Percentiles rank a stretch among this genome's conserved stretches.
Evolutionary conservation across 2,888 invertebrate species (phyloP).

Genomic region (Hymenopus coronatus): DNA sequence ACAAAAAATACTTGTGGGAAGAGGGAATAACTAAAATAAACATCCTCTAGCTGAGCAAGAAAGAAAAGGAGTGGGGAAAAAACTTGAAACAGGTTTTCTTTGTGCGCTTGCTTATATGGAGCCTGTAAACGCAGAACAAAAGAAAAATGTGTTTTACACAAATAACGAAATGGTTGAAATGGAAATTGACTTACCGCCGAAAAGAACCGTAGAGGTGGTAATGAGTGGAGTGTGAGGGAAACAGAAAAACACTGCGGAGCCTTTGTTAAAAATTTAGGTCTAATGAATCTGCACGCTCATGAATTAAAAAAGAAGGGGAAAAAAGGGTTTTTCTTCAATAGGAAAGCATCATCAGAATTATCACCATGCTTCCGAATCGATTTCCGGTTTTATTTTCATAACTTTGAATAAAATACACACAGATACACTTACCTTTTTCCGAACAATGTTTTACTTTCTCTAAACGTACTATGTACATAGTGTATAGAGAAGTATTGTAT

Average conservation of each 20-base stretch:
- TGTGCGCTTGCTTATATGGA: not conserved
- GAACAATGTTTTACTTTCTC: too few relatives aligned
- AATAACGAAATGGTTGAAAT: not conserved
- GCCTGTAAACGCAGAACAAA: not conserved
- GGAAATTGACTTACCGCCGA: not conserved
- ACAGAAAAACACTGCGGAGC: not conserved
- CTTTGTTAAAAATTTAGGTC: not conserved
- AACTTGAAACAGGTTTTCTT: not conserved
- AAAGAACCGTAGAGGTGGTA: not conserved
- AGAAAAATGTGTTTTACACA: not conserved
- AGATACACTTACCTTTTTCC: too few relatives aligned
- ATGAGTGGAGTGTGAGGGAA: not conserved
- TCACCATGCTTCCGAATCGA: too few relatives aligned
- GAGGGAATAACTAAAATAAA: constrained; percentile 15
- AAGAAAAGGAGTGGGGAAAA: not conserved
- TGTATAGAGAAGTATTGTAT: too few relatives aligned
- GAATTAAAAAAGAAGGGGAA: not conserved
- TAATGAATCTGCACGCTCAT: not conserved
- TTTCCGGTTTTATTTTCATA: too few relatives aligned
- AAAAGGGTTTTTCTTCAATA: too few relatives aligned
- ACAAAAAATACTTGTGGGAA: not conserved
- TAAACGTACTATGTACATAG: too few relatives aligned
- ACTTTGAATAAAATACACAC: too few relatives aligned
- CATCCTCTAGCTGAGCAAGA: not conserved
- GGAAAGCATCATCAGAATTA: too few relatives aligned